These are phyloP conservation scores for Azorinus chamasolen DNA, from an alignment of 2,888 invertebrate genomes.

Conservation along the genomic window DNA sequence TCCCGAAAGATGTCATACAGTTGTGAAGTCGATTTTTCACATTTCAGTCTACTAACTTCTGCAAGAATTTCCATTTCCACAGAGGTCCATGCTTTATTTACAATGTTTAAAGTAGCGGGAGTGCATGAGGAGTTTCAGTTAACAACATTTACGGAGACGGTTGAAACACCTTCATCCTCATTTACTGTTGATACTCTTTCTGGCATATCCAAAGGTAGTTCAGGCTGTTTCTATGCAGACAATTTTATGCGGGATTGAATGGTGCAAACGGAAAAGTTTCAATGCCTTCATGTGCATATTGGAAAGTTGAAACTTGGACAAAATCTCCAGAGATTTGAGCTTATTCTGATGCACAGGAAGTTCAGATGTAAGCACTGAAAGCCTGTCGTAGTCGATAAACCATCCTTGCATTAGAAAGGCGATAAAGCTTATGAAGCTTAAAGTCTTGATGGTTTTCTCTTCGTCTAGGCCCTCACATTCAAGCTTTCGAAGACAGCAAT, in stretches of 20 bases:
- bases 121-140: no score
- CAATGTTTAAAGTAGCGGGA: not conserved
- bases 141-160: no score
- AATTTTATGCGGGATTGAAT: constrained; percentile 20
- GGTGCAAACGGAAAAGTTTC: constrained; percentile 32
- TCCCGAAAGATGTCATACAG: constrained; percentile 18
- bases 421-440: constrained; percentile 36
- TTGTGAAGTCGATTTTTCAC: not conserved
- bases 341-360: constrained; percentile 22
- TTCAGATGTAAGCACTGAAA: constrained; percentile 18
- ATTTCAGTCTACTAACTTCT: constrained; percentile 13
- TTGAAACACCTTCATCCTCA: constrained; percentile 6
- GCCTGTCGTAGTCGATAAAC: constrained; percentile 28
- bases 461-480: constrained; percentile 10
- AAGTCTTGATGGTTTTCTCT: constrained; percentile 8
- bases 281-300: constrained; percentile 25
- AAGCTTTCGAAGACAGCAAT: constrained; percentile 28
- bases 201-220: not conserved
- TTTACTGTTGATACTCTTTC: not conserved
- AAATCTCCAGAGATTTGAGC: constrained; percentile 30
- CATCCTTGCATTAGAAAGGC: constrained; percentile 48
- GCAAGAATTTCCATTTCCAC: constrained; percentile 25
- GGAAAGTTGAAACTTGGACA: constrained; percentile 28
- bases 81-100: constrained; percentile 13
- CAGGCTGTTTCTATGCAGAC: not conserved